Evolutionary conservation across 2,888 invertebrate genomes (phyloP), one percentile per base, ranked within the genome.

Genomic region (Pyrocoelia pectoralis): DNA sequence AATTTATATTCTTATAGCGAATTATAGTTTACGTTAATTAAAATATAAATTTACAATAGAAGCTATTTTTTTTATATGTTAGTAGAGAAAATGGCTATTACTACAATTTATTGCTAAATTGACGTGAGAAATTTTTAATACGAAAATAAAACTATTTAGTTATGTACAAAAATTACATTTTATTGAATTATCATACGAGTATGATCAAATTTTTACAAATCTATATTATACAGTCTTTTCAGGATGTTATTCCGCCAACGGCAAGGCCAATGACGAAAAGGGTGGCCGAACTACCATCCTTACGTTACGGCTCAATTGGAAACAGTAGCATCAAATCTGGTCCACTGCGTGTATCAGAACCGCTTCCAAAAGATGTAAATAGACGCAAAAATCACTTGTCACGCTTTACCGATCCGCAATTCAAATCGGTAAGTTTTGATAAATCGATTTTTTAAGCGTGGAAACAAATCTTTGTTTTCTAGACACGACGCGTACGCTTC

Each of bases 401-500:
- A 1, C 67, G 69, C 43, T 71, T 70, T n/a, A 43, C 49, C 17
- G 51, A 59, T 19, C 65, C 62, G 15, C 33, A 67, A 46, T 52
- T 67, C 15, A 71, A 71, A 60, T 69, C 72, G 51, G 75, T 74
- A 70, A 33, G 33, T 33, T 24, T 8, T 72, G 72, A 13, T n/a
- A 33, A 2, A 14, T 14, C 15, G 10, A 6, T n/a, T 10, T 24
- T 43, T 56, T 9, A 40, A 24, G 14, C 15, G 19, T n/a, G 54
- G 57, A 19, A 29, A 40, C 41, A 40, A 63, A 58, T 57, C 54
- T 12, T 49, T 49, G 10, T 40, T 50, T 74, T 75, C 15, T 73
- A 80, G 79, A 61, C 71, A 12, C 77, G 79, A 17, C 76, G 77
- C 53, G 80, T 80, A 10, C 76, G 78, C 49, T 80, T 80, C 72